A percentile compares a stretch with the other conserved stretches of the same genome.
These are phyloP conservation scores for Characodon lateralis DNA, from an alignment of 2,797 vertebrate genomes.

Conservation along the genomic window DNA sequence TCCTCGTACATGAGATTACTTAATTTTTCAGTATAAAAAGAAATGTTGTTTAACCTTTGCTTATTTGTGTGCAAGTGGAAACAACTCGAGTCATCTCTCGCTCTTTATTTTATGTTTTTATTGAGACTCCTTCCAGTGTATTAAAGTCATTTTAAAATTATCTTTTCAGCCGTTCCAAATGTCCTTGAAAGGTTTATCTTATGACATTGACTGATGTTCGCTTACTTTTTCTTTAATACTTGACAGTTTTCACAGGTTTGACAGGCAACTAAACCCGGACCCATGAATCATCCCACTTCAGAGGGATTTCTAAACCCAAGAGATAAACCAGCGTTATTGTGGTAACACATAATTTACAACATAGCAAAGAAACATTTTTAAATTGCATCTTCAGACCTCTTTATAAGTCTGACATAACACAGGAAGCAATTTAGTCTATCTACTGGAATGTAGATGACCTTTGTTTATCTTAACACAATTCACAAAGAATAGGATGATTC, in stretches of 20 bases:
- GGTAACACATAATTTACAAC: too few relatives aligned
- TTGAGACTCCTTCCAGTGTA: background rate
- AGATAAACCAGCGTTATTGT: too few relatives aligned
- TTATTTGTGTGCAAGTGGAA: background rate
- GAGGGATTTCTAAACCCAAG: too few relatives aligned
- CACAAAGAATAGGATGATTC: too few relatives aligned
- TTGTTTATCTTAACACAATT: too few relatives aligned
- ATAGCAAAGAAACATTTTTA: too few relatives aligned
- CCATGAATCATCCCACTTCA: background rate
- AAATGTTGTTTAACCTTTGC: background rate
- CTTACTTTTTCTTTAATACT: background rate
- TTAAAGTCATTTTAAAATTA: background rate
- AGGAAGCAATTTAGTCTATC: too few relatives aligned
- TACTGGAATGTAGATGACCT: too few relatives aligned
- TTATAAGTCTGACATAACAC: too few relatives aligned
- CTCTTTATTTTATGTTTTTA: background rate
- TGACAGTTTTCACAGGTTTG: background rate
- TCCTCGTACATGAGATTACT: slow-evolving; percentile 44
- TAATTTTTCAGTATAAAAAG: background rate
- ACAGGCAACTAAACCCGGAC: background rate
- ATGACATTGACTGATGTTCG: background rate
- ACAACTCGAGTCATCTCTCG: background rate
- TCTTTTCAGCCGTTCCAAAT: background rate
- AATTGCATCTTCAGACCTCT: too few relatives aligned
- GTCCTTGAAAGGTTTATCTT: background rate